These are phyloP conservation scores for Discoglossus pictus DNA, from an alignment of 2,797 vertebrate genomes.

Conservation along the genomic window DNA sequence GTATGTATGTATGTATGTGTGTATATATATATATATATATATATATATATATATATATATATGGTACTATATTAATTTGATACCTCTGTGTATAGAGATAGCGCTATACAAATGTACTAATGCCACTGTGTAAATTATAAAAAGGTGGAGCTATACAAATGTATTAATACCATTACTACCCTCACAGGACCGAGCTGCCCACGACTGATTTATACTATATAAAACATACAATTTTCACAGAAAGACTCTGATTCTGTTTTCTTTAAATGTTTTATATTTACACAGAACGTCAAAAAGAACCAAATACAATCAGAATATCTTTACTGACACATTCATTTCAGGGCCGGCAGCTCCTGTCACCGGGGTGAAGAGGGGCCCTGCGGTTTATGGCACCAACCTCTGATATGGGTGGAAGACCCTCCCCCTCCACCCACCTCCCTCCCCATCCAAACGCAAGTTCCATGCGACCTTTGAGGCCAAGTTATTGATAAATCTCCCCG, in stretches of 20 bases:
- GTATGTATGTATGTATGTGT: no score
- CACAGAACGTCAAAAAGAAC: slow-evolving; percentile 51
- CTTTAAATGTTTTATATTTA: slow-evolving; percentile 52
- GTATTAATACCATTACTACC: no score
- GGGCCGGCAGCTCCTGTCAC: slow-evolving; percentile 44
- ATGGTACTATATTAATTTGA: no score
- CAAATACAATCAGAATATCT: slow-evolving; percentile 53
- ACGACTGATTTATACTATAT: no score
- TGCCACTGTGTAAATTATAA: no score
- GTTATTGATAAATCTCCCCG: slow-evolving; percentile 49
- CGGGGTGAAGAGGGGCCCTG: slow-evolving; percentile 40
- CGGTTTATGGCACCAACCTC: slow-evolving; percentile 45
- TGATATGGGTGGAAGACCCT: slow-evolving; percentile 30
- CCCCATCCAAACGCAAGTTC: slow-evolving; percentile 46
- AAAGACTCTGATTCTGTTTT: slow-evolving; percentile 43
- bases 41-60: no score
- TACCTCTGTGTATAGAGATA: no score
- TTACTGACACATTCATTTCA: slow-evolving; percentile 51
- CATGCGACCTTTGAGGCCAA: slow-evolving; percentile 52
- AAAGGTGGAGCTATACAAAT: no score
- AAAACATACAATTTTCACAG: no score
- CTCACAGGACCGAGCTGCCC: no score
- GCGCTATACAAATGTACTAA: no score
- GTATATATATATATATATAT: no score
- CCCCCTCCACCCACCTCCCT: slow-evolving; percentile 33